These are phyloP conservation scores for Scytalopus superciliaris DNA, from an alignment of 2,113 vertebrate genomes.

Conservation along the genomic window DNA sequence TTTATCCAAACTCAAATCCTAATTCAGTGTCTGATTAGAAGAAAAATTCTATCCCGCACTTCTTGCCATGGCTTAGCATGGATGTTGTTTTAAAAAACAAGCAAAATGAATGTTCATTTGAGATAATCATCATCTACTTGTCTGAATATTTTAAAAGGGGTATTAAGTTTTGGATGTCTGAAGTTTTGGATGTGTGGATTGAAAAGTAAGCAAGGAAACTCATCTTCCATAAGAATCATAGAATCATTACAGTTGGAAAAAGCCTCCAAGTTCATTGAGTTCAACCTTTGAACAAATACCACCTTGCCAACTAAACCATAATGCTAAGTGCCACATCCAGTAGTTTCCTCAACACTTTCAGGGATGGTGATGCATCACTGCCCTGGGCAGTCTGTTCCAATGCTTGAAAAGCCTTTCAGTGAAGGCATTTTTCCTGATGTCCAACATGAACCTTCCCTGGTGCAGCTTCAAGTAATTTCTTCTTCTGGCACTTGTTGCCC, in stretches of 20 bases:
- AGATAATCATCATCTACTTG: neutral
- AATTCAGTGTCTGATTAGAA: neutral
- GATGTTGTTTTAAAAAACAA: neutral
- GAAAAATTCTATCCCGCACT: neutral
- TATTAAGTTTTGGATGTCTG: neutral
- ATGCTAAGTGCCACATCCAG: neutral
- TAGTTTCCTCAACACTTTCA: neutral
- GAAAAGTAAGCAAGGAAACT: neutral
- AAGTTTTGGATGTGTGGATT: neutral
- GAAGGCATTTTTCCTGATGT: neutral
- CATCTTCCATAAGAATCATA: neutral
- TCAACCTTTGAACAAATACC: neutral
- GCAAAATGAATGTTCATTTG: neutral
- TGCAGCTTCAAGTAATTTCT: neutral
- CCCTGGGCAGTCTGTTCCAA: too few species aligned
- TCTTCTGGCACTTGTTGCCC: neutral
- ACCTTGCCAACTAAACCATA: neutral
- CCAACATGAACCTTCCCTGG: neutral
- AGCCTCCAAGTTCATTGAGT: rapidly evolving
- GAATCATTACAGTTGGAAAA: neutral
- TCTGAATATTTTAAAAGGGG: neutral
- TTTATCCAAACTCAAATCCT: neutral
- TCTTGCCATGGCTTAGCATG: neutral
- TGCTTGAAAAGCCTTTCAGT: too few species aligned
- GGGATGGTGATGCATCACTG: neutral